These are phyloP conservation scores for Clivina fossor DNA, from an alignment of 2,888 invertebrate species.

Conservation along the genomic window DNA sequence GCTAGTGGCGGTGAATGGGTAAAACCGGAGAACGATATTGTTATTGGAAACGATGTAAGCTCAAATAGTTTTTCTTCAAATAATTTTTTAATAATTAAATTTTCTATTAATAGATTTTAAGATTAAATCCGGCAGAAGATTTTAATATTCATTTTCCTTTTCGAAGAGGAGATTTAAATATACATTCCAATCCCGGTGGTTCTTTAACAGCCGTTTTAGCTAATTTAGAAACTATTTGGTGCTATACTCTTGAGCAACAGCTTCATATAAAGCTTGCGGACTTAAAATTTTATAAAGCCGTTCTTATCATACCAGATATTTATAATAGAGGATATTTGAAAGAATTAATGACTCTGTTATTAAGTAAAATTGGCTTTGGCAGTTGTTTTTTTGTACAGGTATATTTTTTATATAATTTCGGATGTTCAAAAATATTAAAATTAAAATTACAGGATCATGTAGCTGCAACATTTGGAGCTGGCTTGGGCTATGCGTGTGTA, in stretches of 20 bases:
- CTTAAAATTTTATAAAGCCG: slow-evolving; percentile 79
- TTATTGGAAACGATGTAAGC: slow-evolving; percentile 75
- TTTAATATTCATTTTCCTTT: slow-evolving; percentile 92
- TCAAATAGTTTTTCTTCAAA: background rate
- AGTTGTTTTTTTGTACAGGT: slow-evolving; percentile 83
- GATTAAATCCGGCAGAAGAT: slow-evolving; percentile 66
- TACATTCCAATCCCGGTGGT: slow-evolving; percentile 82
- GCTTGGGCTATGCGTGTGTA: slow-evolving; percentile 85
- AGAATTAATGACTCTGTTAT: slow-evolving; percentile 77
- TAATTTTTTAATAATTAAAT: slow-evolving; percentile 6
- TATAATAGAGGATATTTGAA: slow-evolving; percentile 84
- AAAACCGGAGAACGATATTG: slow-evolving; percentile 63
- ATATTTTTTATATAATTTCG: slow-evolving; percentile 23
- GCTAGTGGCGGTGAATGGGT: slow-evolving; percentile 64
- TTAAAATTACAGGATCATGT: slow-evolving; percentile 70
- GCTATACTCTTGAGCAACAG: slow-evolving; percentile 72
- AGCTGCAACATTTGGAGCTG: slow-evolving; percentile 82
- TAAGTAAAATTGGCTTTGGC: slow-evolving; percentile 82
- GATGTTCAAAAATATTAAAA: slow-evolving; percentile 25
- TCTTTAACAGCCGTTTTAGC: slow-evolving; percentile 81
- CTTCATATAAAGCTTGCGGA: slow-evolving; percentile 72
- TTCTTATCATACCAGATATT: slow-evolving; percentile 86
- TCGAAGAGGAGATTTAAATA: slow-evolving; percentile 81
- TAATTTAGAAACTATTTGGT: slow-evolving; percentile 89
- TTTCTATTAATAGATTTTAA: slow-evolving; percentile 57